These are phyloP conservation scores for Calameuta filiformis DNA, from an alignment of 2,888 invertebrate genomes.

Conservation along the genomic window DNA sequence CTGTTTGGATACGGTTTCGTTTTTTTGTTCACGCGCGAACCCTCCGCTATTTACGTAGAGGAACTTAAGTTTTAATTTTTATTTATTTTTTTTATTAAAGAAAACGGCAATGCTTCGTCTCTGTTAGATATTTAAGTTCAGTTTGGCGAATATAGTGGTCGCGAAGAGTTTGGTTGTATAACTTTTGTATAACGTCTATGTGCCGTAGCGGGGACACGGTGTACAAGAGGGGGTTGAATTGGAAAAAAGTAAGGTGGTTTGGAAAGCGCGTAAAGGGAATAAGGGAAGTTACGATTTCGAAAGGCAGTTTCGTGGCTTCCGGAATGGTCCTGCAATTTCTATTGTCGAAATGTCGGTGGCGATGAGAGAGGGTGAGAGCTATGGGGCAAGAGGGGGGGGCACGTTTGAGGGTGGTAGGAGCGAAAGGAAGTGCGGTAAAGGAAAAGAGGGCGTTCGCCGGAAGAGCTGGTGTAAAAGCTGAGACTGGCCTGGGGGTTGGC, in stretches of 20 bases:
- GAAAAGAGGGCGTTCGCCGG: conserved; percentile 24
- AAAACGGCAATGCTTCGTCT: not conserved
- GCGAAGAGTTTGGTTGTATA: not conserved
- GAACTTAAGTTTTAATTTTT: not conserved
- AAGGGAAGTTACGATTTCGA: conserved; percentile 14
- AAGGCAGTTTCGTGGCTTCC: conserved; percentile 11
- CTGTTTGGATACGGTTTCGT: not conserved
- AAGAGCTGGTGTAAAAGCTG: conserved; percentile 34
- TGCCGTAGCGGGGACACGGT: not conserved
- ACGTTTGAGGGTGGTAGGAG: not conserved
- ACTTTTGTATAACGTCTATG: not conserved
- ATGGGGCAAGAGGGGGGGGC: not conserved
- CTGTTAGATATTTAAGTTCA: not conserved
- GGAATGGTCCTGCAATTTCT: conserved; percentile 32
- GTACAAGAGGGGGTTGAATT: not conserved
- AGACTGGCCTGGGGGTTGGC: conserved; percentile 20
- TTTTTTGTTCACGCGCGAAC: not conserved
- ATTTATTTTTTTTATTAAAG: not conserved
- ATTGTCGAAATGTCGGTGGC: conserved; percentile 42
- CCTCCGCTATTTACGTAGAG: not conserved
- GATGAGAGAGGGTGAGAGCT: not conserved
- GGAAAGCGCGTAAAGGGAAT: not conserved
- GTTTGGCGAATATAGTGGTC: not conserved
- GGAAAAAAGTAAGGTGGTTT: not conserved
- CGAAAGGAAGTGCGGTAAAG: conserved; percentile 15